A percentile compares a stretch with the other conserved stretches of the same genome.
Conservation (phyloP, 2,797 vertebrate genomes). For the Parotocinclus haroldoi region DNA sequence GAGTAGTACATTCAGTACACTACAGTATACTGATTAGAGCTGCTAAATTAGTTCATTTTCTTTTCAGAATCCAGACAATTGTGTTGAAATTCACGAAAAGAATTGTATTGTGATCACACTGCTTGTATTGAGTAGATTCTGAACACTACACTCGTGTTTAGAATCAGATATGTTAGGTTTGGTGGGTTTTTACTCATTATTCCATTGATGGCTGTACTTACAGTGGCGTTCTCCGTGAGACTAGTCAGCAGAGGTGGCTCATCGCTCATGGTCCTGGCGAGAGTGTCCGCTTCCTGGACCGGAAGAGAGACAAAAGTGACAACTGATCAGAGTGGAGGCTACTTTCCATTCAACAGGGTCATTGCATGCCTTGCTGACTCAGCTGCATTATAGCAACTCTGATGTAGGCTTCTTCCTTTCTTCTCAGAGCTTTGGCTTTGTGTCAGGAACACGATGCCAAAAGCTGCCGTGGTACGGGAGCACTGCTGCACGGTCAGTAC, state of each 20-base stretch:
- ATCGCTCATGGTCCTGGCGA: slow-evolving; percentile 85
- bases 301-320: slow-evolving; percentile 25
- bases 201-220: slow-evolving; percentile 65
- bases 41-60: too few species aligned
- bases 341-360: slow-evolving; percentile 45
- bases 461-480: slow-evolving; percentile 7
- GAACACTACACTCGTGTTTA: too few species aligned
- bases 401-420: slow-evolving; percentile 13
- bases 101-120: too few species aligned
- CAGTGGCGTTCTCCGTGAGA: slow-evolving; percentile 81
- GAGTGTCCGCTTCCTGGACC: slow-evolving; percentile 62
- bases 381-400: slow-evolving; percentile 7
- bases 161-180: too few species aligned
- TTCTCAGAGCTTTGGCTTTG: slow-evolving; percentile 15
- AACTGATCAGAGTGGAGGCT: slow-evolving; percentile 22
- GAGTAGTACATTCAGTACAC: too few species aligned
- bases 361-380: slow-evolving; percentile 1
- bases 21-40: too few species aligned
- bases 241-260: slow-evolving; percentile 84
- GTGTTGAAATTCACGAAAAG: too few species aligned
- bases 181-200: not conserved
- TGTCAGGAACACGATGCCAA: slow-evolving; percentile 15
- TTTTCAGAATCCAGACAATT: too few species aligned
- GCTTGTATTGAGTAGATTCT: too few species aligned
- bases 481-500: not conserved